Base-by-base conservation (phyloP, 1,140 invertebrate species). In the Ericerus pela region DNA sequence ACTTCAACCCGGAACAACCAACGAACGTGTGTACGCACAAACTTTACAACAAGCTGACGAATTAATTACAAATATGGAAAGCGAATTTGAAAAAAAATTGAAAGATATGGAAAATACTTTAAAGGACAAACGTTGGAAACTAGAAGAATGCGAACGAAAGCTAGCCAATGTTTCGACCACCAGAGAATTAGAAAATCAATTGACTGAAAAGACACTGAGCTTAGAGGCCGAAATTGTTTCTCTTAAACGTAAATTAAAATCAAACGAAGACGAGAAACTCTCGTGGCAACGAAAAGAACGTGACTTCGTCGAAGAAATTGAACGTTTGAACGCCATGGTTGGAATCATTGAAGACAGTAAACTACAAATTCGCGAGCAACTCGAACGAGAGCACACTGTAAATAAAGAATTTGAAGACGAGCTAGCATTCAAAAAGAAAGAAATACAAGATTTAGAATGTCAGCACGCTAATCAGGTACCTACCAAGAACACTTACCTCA, bases 21-120 rank as follows among this genome's bases (percentile, higher is more conserved):
- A 66, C 52, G 80, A 84, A 63, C 71, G 74, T 4, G 76, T 80
- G 0, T 84, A 84, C 59, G 72, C 82, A 63, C 79, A 80, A 61
- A 85, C 83, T 53, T 69, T 88, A 60, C 77, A 80, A 60, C 75
- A 82, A 55, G 82, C 82, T 1, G 84, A 84, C 53, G 75, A 80
- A 41, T 78, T 85, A 65, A 82, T 83, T 75, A 76, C 78, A 0
- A 77, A 81, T 37, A 73, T 83, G 68, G 81, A 84, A 61, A 72
- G 72, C 1, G 73, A 76, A 0, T 81, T 80, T 58, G 78, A 79
- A 65, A 72, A 64, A 30, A 63, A 66, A 22, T 62, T 72, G 12
- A 67, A 66, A 28, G 66, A 63, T 6, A 56, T 74, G 3, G 68
- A 73, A 38, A 64, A 65, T 10, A 64, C 68, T 29, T 20, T 70